Percentiles rank a stretch among this genome's conserved stretches.
phyloP scores from a whole-genome alignment of 2,888 invertebrate genomes.

The Luperina nickerlii region DNA sequence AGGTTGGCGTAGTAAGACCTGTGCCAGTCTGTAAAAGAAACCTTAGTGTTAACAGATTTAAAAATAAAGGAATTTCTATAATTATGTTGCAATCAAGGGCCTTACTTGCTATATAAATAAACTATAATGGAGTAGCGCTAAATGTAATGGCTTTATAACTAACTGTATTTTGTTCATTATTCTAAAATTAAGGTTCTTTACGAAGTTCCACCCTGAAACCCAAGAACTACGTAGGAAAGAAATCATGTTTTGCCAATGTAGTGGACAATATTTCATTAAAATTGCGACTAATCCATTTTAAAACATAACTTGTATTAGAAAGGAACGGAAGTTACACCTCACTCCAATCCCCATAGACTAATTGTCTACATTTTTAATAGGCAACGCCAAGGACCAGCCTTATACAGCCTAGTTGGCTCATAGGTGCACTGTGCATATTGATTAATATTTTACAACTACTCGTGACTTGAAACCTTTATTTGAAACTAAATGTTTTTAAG shows the following conservation, averaged over 20 bases:
- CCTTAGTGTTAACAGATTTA: background rate
- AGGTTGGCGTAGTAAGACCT: slow-evolving; percentile 87
- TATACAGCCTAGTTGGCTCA: slow-evolving; percentile 65
- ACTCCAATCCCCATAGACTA: slow-evolving; percentile 77
- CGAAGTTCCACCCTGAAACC: too few species aligned
- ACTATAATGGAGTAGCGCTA: background rate
- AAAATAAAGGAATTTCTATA: background rate
- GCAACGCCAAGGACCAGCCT: slow-evolving; percentile 65
- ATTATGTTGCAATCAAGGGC: background rate
- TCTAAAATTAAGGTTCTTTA: background rate
- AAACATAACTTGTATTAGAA: slow-evolving; percentile 63
- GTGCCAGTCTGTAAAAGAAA: slow-evolving; percentile 85
- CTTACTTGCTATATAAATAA: background rate
- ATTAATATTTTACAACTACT: slow-evolving; percentile 52
- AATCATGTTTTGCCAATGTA: background rate
- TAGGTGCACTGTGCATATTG: slow-evolving; percentile 65
- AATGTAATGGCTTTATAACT: background rate
- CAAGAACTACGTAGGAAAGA: background rate
- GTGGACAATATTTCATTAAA: background rate
- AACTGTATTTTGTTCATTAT: background rate
- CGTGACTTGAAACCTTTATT: slow-evolving; percentile 52
- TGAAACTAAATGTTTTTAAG: slow-evolving; percentile 1
- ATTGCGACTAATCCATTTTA: slow-evolving; percentile 33
- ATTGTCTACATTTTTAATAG: slow-evolving; percentile 67
- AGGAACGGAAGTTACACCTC: slow-evolving; percentile 73